These are phyloP conservation scores for zebrafish (Danio rerio) DNA, from an alignment of 2,113 vertebrate species.

Conservation along the genomic window DNA sequence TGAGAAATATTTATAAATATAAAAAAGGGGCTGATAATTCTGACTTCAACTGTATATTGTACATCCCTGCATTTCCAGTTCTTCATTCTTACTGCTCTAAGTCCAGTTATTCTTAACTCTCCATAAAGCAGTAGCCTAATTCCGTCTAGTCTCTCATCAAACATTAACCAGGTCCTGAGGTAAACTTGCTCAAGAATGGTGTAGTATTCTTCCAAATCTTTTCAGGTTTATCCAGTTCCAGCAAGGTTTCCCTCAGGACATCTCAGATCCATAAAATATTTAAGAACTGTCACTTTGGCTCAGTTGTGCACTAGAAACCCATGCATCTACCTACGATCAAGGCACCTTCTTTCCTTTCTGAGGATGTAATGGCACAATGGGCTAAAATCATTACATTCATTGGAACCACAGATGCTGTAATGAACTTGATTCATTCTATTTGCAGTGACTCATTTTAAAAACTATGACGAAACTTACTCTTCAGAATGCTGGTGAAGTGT, in stretches of 20 bases:
- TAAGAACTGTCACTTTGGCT: slow-evolving; percentile 73
- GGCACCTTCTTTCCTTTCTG: slow-evolving; percentile 46
- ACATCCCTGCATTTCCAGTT: neutral
- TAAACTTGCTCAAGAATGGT: neutral
- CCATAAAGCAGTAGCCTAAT: neutral
- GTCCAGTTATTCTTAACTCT: neutral
- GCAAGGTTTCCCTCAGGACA: slow-evolving; percentile 24
- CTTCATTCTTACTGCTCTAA: neutral
- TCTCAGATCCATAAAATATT: slow-evolving; percentile 73
- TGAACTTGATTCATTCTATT: neutral
- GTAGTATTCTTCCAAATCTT: slow-evolving; percentile 56
- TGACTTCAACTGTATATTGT: too few species aligned
- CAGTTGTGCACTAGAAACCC: slow-evolving; percentile 62
- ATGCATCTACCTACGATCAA: slow-evolving; percentile 57
- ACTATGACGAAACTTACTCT: neutral
- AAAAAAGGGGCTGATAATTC: too few species aligned
- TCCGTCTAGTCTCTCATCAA: neutral
- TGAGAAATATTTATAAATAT: too few species aligned
- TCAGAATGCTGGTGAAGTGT: neutral
- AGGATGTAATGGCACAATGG: slow-evolving; percentile 49
- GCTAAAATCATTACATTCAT: neutral
- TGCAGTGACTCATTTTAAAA: neutral
- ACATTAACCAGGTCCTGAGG: neutral
- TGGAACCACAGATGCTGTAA: neutral
- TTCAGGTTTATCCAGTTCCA: slow-evolving; percentile 51